Conservation (phyloP, 1,140 invertebrate genomes). For the Pectinophora gossypiella region DNA sequence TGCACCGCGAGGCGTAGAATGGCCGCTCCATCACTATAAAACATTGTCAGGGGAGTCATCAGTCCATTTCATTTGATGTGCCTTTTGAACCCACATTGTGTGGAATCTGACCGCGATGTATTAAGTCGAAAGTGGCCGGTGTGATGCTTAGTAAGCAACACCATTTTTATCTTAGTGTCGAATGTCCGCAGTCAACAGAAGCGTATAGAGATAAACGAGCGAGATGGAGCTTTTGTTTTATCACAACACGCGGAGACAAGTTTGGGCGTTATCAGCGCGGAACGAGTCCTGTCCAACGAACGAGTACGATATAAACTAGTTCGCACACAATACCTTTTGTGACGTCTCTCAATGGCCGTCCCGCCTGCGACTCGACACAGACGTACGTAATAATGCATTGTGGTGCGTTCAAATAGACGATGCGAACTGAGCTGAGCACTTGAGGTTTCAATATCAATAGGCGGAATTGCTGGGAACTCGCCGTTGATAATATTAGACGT, state of each 20-base stretch:
- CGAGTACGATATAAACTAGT: conserved; percentile 53
- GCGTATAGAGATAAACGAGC: not conserved
- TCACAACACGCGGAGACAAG: not conserved
- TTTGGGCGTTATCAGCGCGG: conserved; percentile 52
- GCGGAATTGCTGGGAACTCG: not conserved
- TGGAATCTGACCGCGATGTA: no score
- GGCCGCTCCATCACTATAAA: not conserved
- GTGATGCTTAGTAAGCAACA: no score
- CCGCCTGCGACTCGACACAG: conserved; percentile 7
- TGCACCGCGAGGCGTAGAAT: not conserved
- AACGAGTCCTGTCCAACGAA: conserved; percentile 45
- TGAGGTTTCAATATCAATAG: not conserved
- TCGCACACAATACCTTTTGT: conserved; percentile 57
- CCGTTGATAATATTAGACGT: not conserved
- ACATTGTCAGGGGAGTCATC: not conserved
- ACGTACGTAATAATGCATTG: not conserved
- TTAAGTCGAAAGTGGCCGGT: no score
- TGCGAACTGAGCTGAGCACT: not conserved
- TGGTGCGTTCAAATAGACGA: not conserved
- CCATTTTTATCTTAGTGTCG: no score
- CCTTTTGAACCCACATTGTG: not conserved
- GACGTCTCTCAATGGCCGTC: conserved; percentile 42
- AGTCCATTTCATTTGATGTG: not conserved
- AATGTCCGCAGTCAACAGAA: no score
- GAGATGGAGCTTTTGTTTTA: not conserved